Conservation (phyloP, 2,113 vertebrate genomes). For the Balaeniceps rex region DNA sequence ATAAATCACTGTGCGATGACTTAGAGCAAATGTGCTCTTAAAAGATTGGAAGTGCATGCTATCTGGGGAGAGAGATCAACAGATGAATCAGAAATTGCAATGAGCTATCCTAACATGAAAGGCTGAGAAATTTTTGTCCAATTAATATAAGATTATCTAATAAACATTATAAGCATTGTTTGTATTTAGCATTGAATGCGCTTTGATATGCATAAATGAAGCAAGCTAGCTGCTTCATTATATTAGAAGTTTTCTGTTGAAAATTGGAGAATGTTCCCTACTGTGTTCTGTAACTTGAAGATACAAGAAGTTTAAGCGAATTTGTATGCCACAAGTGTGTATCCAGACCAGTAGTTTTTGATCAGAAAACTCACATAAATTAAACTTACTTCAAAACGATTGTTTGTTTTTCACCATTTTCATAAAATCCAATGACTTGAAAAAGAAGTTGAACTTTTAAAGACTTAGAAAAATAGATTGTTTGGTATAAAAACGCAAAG, state of each 20-base stretch:
- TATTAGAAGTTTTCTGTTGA: neutral
- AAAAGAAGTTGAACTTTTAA: neutral
- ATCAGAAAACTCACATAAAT: constrained; percentile 6
- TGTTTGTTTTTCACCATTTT: neutral
- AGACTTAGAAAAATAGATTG: neutral
- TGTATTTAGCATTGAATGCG: neutral
- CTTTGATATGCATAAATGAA: neutral
- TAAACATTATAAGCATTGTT: neutral
- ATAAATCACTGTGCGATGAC: neutral
- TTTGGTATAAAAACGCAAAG: neutral
- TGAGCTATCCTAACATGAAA: neutral
- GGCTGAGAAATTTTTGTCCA: neutral
- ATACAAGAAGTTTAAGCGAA: neutral
- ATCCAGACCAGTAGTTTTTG: neutral
- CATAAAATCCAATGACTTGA: neutral
- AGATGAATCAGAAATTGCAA: neutral
- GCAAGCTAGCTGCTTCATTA: neutral
- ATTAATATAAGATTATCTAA: neutral
- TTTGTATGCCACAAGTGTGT: constrained; percentile 7
- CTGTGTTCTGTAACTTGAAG: constrained; percentile 16
- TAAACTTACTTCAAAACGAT: constrained; percentile 17
- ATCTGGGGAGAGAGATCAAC: neutral
- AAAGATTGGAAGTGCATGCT: neutral
- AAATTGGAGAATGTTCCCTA: neutral
- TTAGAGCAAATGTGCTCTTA: neutral